Base-by-base conservation (phyloP, 2,113 vertebrate genomes). In the Zosterops hypoxanthus region DNA sequence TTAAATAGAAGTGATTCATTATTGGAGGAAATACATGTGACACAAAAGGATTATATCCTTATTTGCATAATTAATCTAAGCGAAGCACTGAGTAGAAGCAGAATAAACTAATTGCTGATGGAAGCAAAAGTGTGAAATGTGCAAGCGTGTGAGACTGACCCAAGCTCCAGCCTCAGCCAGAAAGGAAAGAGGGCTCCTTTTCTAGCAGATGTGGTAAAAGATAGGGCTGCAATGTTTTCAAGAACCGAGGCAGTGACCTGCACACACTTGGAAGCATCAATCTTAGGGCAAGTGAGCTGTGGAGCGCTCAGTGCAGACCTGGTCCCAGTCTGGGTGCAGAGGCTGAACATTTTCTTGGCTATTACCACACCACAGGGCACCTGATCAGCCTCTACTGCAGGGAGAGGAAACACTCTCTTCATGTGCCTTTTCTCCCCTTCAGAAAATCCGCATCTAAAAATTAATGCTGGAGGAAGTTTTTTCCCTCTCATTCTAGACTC, bases 301-400 rank as follows among this genome's bases (percentile, higher is more conserved):
- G 22, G 22, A 65, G 60, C 34, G 34, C 12, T 31, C 34, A 19
- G n/a, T 0, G 4, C 19, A 65, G 53, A 23, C 2, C 36, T 64
- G 53, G 6, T 16, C 36, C n/a, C 53, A 57, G n/a, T 17, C 41
- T 65, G 36, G 7, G 21, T 22, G n/a, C 3, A 36, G 22, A 64
- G n/a, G 42, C 41, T 63, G 8, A 29, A 29, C 8, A 9, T 81
- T 73, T 77, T 24, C 55, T 34, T 11, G 1, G 24, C 46, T 61
- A 7, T 34, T 7, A 28, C 7, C 28, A 34, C 36, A 60, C 9
- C 7, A n/a, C 0, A 1, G 19, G 11, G 59, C n/a, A 66, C 12
- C 29, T 29, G 44, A 56, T 12, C 3, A 4, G 11, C 16, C 41
- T 47, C 46, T 19, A 2, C 26, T 77, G 3, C 28, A 78, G 10